Evolutionary conservation across 23 tunicate species (phyloP).

Genomic region (Ciona savignyi): DNA sequence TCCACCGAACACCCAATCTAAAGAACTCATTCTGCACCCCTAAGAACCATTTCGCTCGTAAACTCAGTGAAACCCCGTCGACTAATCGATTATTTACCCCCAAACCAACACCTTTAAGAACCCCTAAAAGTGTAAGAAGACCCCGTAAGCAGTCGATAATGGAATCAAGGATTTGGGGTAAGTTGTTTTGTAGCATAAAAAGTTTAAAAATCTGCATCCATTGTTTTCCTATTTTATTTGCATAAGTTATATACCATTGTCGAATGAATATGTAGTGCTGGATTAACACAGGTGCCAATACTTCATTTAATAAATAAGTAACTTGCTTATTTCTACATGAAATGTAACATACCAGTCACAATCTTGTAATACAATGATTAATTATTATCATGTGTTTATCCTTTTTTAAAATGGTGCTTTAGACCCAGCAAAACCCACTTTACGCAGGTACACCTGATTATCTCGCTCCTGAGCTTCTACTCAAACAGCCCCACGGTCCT

Average conservation of each 20-base stretch:
- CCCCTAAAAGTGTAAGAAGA: constrained; percentile 77
- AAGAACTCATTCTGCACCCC: constrained; percentile 21
- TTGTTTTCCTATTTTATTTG: no score
- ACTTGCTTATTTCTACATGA: no score
- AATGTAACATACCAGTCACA: background rate
- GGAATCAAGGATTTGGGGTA: constrained; percentile 82
- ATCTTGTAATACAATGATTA: background rate
- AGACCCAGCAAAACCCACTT: background rate
- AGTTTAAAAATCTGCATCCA: no score
- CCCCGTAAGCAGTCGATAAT: constrained; percentile 17
- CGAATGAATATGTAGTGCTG: no score
- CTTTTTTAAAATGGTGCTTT: no score
- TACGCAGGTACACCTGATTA: constrained; percentile 93
- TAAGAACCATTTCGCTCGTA: constrained; percentile 7
- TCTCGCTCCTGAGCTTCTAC: constrained; percentile 90
- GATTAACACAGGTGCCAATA: no score
- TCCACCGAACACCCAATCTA: constrained; percentile 19
- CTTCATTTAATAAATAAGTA: no score
- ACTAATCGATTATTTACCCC: constrained; percentile 33
- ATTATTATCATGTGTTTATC: no score
- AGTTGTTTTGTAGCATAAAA: background rate
- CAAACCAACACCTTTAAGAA: constrained; percentile 57
- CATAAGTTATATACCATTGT: no score
- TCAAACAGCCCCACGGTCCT: constrained; percentile 60
- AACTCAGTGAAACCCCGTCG: constrained; percentile 16